Percentiles rank a stretch among this genome's conserved stretches.
Evolutionary conservation across 2,797 vertebrate genomes (phyloP).

Genomic region (Xiphorhynchus erythropygius): DNA sequence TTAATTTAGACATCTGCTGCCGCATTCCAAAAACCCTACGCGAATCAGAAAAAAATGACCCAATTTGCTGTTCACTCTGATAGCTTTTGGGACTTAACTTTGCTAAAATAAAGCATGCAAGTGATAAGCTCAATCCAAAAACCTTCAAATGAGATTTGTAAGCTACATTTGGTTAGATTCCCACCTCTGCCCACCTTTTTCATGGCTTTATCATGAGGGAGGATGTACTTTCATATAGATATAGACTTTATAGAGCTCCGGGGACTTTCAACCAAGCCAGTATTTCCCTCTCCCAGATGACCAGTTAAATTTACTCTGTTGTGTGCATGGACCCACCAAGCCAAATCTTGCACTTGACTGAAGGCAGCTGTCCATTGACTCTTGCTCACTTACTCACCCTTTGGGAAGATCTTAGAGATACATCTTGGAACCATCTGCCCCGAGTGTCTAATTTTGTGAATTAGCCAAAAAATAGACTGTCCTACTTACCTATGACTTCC

Average conservation of each 20-base stretch:
- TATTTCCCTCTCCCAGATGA: neutral
- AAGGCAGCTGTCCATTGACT: neutral
- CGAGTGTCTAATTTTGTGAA: neutral
- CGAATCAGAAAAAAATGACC: neutral
- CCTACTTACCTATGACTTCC: neutral
- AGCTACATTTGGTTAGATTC: neutral
- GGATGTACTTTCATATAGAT: neutral
- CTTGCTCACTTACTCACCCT: neutral
- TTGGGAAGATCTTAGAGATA: neutral
- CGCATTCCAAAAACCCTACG: neutral
- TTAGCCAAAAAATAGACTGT: neutral
- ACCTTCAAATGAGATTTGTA: neutral
- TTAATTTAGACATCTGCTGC: constrained; percentile 65
- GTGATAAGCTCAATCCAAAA: neutral
- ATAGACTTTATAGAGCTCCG: neutral
- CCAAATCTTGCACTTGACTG: neutral
- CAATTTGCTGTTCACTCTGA: neutral
- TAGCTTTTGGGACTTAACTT: neutral
- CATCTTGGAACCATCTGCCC: neutral
- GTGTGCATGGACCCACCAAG: neutral
- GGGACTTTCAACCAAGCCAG: neutral
- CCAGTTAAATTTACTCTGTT: neutral
- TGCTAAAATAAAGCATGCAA: neutral
- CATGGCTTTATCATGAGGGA: neutral
- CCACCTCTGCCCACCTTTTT: fast-evolving